Base-by-base conservation (phyloP, 2,113 vertebrate genomes). In the Rhea americana region DNA sequence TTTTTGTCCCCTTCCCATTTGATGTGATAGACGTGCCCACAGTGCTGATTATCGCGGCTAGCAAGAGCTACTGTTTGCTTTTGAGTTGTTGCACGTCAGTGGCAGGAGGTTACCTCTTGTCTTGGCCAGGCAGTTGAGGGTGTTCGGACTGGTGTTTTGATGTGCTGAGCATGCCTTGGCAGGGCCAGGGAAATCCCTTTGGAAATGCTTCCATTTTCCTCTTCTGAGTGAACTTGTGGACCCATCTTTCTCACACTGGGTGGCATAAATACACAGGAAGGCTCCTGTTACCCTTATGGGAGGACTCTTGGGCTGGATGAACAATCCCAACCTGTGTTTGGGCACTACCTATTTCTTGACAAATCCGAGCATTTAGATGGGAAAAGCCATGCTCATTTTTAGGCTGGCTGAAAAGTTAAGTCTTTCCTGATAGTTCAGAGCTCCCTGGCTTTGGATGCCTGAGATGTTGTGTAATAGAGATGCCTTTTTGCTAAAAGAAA, bases 141-240 rank as follows among this genome's bases (percentile, higher is more conserved):
- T 76, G 68, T 48, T 77, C 47, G 24, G 45, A 16, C 2, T 4
- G 17, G 35, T 82, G 15, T 78, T 86, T 58, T 71, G 32, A 30
- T 47, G 45, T 51, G 11, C 51, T 1, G 3, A 47, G 39, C 0
- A 0, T 50, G 16, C 50, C 22, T 65, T 8, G 4, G 22, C 50
- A 13, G 4, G 30, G 37, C 77, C 82, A 82, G 17, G 35, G 37
- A 79, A 76, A 24, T 21, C 66, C 59, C 10, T 43, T 50, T 68
- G 83, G 48, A 62, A 74, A 39, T 68, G 18, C 32, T 85, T 73
- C 17, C 5, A 1, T 80, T 72, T 85, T 73, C 39, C 18, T 79
- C 11, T 76, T 61, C 58, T n/a, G 43, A 11, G 5, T 55, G 35
- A 45, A 80, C 14, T 43, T 0, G 0, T 45, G 13, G 14, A 22